phyloP scores from a whole-genome alignment of 64 coral and sea anemone genomes.

The Dendrophyllia cribrosa region DNA sequence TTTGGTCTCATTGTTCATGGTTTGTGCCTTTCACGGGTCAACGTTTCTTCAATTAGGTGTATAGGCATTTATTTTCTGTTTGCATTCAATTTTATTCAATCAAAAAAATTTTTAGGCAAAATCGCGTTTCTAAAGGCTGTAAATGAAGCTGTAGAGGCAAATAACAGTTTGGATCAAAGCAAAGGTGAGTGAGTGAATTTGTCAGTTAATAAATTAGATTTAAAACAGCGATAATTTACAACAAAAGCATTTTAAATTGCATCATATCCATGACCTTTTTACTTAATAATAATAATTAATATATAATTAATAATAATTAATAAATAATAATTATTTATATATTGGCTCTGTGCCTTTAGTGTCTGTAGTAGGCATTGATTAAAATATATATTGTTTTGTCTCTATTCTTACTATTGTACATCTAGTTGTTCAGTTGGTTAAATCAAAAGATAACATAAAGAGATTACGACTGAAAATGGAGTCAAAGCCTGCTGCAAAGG shows the following conservation, averaged over 20 bases:
- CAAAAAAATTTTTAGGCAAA: not conserved
- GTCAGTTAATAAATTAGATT: not conserved
- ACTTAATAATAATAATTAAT: no score
- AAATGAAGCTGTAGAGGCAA: conserved; percentile 39
- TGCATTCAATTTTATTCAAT: no score
- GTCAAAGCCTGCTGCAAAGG: conserved; percentile 47
- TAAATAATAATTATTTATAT: no score
- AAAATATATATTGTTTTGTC: not conserved
- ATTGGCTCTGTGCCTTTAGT: no score
- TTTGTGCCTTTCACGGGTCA: no score
- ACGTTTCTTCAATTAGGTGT: no score
- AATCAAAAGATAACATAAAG: conserved; percentile 72
- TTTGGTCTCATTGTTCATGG: no score
- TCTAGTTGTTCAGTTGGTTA: conserved; percentile 66
- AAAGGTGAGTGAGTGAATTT: conserved; percentile 39
- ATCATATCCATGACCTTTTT: no score
- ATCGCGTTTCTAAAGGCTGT: conserved; percentile 62
- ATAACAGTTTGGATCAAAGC: conserved; percentile 59
- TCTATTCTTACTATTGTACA: not conserved
- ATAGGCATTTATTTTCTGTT: no score
- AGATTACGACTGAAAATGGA: conserved; percentile 55
- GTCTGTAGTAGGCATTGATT: not conserved
- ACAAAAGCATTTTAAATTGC: no score
- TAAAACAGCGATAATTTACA: not conserved
- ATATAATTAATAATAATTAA: no score